Evolutionary conservation across 2,113 vertebrate species (phyloP), one percentile per base, ranked within the genome.

Genomic region (Etia nguti): DNA sequence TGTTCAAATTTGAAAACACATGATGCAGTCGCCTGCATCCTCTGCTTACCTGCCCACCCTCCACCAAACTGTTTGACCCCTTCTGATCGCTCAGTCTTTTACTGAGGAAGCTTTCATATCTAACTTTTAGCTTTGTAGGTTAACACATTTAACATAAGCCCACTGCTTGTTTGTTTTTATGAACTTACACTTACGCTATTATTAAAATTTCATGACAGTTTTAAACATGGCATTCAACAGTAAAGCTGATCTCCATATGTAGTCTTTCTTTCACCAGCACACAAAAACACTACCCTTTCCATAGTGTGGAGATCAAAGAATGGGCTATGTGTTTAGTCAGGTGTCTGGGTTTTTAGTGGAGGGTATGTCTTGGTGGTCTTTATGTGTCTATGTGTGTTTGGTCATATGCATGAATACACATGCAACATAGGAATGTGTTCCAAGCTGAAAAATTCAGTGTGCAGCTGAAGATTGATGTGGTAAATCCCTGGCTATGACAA

Each of bases 281-380:
- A 73, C 24, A 73, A 82, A 89, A 83, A 89, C 85, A 88, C 7
- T 38, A 54, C 20, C 54, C 77, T 46, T 54, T 84, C 56, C 22
- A 36, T 34, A 57, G 36, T 59, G 11, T 75, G 77, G 24, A 80
- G 80, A 85, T 88, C 80, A 94, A 86, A 92, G 75, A 81, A 83
- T 55, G 85, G 26, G 65, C 88, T 91, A 38, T 48, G n/a, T 94
- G 87, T 92, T 93, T 89, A 79, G 86, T 84, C 92, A 95, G 91
- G 93, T 94, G 90, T 86, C 80, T 82, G 55, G 77, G 38, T 79
- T 91, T 65, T 91, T 50, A 77, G 56, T 41, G 34, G 55, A 62
- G 20, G 70, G 80, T 79, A 82, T 79, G 36, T 91, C 52, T 83
- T 75, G 75, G 91, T 92, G 90, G 91, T 92, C 75, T 62, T 1